Base-by-base conservation (phyloP, 2,888 invertebrate genomes). In the Calephelis perditalis region DNA sequence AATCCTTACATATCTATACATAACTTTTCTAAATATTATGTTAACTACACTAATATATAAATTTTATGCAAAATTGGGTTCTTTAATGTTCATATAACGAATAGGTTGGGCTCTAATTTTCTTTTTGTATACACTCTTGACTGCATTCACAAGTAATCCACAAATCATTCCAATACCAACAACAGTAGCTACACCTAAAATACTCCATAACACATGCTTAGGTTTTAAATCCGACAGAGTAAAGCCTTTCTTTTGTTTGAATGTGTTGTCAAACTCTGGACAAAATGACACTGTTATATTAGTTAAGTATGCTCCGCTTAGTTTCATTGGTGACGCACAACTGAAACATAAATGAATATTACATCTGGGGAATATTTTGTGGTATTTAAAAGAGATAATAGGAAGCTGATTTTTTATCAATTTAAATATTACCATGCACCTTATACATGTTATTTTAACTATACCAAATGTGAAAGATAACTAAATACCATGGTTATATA, bases 151-250 rank as follows among this genome's bases (percentile, higher is more conserved):
- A 52, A 87, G 67, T 58, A 88, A 72, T 10, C 90, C 90, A 57
- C 82, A 65, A 15, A 84, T 67, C 81, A 88, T 88, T 59, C 90
- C 90, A 37, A 86, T 67, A 12, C 78, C 74, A 5, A 81, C 83
- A 40, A 89, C 71, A 12, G 75, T 67, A 36, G 86, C 84, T 12
- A 90, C 90, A 65, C 83, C 88, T 61, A 90, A 73, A 57, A 90
- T 87, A 67, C 85, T 85, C 85, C 87, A 90, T 11, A 90, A 63
- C 36, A 90, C 70, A 76, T 90, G 89, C 70, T 81, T 89, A 46
- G 86, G 86, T 67, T 74, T 84, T 62, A 89, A 72, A 62, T 79
- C 78, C 7, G 79, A 71, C 2, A 88, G 65, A 62, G 73, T 75
- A 62, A 82, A 86, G 46, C 74, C 69, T 62, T 73, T 81, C 65